Conservation (phyloP, 2,888 invertebrate genomes). For the Pelosia muscerda region DNA sequence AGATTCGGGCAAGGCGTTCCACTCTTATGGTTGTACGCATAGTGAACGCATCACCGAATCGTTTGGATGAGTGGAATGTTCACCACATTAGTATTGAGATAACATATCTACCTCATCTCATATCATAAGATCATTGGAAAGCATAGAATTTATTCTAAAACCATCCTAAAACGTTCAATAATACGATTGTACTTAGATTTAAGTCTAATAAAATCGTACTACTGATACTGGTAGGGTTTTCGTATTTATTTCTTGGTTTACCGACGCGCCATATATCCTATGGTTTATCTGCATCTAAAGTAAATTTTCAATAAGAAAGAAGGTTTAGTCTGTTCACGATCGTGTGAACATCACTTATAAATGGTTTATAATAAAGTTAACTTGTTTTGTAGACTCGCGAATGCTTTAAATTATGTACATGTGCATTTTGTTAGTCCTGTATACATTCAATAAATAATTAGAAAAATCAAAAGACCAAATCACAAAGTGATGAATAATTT, state of each 20-base stretch:
- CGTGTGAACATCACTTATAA: constrained; percentile 49
- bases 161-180: too few species aligned
- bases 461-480: constrained; percentile 78
- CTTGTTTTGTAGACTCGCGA: constrained; percentile 53
- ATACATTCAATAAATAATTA: constrained; percentile 58
- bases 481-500: constrained; percentile 83
- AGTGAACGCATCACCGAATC: too few species aligned
- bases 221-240: background rate
- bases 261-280: background rate
- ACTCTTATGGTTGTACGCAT: too few species aligned
- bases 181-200: too few species aligned
- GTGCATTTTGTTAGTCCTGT: constrained; percentile 77
- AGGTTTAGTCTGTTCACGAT: constrained; percentile 42
- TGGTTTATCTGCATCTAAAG: background rate
- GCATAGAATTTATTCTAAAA: background rate
- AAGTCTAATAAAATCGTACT: background rate
- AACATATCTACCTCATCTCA: too few species aligned
- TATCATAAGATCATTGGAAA: background rate
- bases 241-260: background rate
- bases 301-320: constrained; percentile 20
- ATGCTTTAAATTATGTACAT: constrained; percentile 71
- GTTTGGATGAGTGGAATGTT: too few species aligned
- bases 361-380: constrained; percentile 58
- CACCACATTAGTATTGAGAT: too few species aligned
- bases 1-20: too few species aligned